Base-by-base conservation (phyloP, 2,113 vertebrate genomes). In the Acanthochromis polyacanthus region DNA sequence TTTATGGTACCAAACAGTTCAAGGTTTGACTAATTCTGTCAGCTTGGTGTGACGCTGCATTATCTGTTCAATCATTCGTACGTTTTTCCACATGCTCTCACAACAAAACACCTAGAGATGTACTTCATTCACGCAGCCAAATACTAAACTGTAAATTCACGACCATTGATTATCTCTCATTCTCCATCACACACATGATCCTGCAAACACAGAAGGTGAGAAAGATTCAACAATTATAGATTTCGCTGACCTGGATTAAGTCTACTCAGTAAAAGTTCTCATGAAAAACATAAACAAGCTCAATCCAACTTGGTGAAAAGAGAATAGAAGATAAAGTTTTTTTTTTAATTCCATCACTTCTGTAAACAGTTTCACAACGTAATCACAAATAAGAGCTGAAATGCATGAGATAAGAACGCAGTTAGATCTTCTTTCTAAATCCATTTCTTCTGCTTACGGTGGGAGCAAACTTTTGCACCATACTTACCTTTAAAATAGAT, bases 401-500 rank as follows among this genome's bases (percentile, higher is more conserved):
- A 30, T 30, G 30, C 30, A 30, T 30, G 30, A 30, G 30, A 30
- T 30, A 30, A 30, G 30, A 30, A 10, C 9, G 8, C 10, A 40
- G 38, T 12, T 40, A 11, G 10, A 12, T 40, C 22, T 46, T 10
- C 43, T 4, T n/a, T 56, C 16, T 10, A 57, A 16, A 70, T 32
- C 10, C n/a, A 19, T n/a, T 22, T 40, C 3, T 10, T 40, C 38
- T 40, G 9, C 12, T 40, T 40, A 8, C 38, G 2, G 38, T 11
- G 36, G 4, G 2, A 10, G 7, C 7, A 3, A 10, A 40, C 38
- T 40, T 40, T 6, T 30, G 30, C 30, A 30, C 12, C 2, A 8
- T 40, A 79, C 75, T 79, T 64, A 79, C 81, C 81, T 70, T 62
- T 32, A 50, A 23, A 77, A 50, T 30, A 3, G 3, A 11, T 22